Evolutionary conservation across 1,140 invertebrate genomes (phyloP).

Genomic region (Drosophila tsacasi): DNA sequence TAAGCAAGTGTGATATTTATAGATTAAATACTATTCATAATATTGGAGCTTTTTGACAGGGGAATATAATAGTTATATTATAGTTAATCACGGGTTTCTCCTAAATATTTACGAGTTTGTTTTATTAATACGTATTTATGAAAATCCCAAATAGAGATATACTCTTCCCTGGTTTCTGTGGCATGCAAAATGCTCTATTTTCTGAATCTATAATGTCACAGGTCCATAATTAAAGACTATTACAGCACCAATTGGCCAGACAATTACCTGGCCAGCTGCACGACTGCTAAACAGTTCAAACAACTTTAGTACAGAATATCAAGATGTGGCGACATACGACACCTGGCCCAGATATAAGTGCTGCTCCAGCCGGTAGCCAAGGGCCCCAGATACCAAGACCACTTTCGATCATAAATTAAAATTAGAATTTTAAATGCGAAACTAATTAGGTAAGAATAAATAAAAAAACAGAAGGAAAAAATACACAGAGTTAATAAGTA

Average conservation of each 20-base stretch:
- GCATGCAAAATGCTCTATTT: constrained; percentile 22
- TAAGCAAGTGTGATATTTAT: constrained; percentile 23
- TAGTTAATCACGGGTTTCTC: background rate
- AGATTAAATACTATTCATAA: background rate
- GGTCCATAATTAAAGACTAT: constrained; percentile 75
- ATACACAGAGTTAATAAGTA: constrained; percentile 18
- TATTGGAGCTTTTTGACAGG: background rate
- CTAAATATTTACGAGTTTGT: background rate
- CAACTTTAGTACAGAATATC: constrained; percentile 20
- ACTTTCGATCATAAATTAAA: constrained; percentile 81
- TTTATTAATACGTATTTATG: background rate
- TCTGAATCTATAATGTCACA: constrained; percentile 50
- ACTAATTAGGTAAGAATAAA: constrained; percentile 62
- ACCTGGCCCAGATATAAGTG: constrained; percentile 73
- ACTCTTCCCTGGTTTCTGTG: background rate
- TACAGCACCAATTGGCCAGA: constrained; percentile 68
- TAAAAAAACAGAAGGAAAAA: constrained; percentile 5
- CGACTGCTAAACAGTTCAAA: constrained; percentile 64
- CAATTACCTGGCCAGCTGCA: constrained; percentile 49
- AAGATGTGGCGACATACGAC: constrained; percentile 39
- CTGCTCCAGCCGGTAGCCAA: constrained; percentile 32
- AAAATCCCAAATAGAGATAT: background rate
- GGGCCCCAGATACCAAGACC: constrained; percentile 47
- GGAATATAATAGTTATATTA: background rate
- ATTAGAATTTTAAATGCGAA: constrained; percentile 79